A percentile compares a stretch with the other conserved stretches of the same genome.
Evolutionary conservation across 2,113 vertebrate species (phyloP).

Genomic region (Ptilorrhoa leucosticta): DNA sequence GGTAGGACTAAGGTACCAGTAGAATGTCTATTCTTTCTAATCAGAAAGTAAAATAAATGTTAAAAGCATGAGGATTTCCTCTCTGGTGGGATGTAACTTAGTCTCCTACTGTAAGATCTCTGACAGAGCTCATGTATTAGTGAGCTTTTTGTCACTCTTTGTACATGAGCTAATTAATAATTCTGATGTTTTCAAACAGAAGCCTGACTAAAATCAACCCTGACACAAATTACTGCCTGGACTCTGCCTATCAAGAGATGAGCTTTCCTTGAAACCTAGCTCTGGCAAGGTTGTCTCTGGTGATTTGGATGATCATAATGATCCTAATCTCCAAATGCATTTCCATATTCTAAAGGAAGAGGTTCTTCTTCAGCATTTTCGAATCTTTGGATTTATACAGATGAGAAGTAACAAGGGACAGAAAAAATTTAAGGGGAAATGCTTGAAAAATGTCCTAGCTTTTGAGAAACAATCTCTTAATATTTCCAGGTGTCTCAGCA

Average conservation of each 20-base stretch:
- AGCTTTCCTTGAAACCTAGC: neutral
- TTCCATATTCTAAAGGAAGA: neutral
- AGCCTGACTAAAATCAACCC: neutral
- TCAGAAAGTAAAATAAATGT: neutral
- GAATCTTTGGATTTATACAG: neutral
- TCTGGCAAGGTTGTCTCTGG: neutral
- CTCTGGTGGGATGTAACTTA: neutral
- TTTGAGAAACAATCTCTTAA: neutral
- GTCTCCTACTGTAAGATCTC: neutral
- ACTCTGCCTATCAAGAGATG: neutral
- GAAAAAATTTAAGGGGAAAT: neutral
- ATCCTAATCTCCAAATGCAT: neutral
- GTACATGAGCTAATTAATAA: neutral
- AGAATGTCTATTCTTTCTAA: neutral
- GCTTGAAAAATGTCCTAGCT: neutral
- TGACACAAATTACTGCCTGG: neutral
- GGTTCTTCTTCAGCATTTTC: neutral
- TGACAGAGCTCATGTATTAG: neutral
- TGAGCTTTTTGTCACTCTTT: neutral
- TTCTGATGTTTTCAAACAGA: neutral
- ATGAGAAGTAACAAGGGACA: neutral
- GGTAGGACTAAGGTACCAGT: fast-evolving
- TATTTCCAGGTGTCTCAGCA: neutral
- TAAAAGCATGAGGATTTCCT: neutral
- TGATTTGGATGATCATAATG: neutral